Evolutionary conservation across 2,797 vertebrate species (phyloP), one percentile per base, ranked within the genome.

Genomic region (Gadopsis marmoratus): DNA sequence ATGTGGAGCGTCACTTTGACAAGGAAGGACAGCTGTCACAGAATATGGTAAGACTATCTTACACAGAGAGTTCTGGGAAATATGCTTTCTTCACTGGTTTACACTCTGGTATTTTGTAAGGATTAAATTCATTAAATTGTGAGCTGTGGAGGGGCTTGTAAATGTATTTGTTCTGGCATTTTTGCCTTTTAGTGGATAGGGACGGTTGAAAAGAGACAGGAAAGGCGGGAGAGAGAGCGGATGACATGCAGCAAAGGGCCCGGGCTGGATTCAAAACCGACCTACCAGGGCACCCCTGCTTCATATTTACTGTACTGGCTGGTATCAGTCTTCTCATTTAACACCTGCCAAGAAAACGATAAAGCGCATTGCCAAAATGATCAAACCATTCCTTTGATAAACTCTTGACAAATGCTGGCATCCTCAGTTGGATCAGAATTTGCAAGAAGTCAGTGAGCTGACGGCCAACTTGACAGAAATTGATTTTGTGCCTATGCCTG

Each of bases 1-100:
- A 99, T 8, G 93, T 97, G 88, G 98, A 99, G 84, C 96, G 96
- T n/a, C 95, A 98, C 87, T 95, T 97, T 85, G 68, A 88, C 0
- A 76, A 94, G n/a, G 84, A 93, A 0, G 94, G 95, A 21, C 86
- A 70, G 60, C 83, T 89, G 4, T 89, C 60, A 56, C 87, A 95
- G 91, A 94, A 88, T 77, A 86, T 73, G 94, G 95, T 96, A 92
- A 55, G 91, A 62, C 50, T 17, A 6, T 56, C 0, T 69, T 39
- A 21, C 19, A 41, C 9, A 80, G 60, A 39, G 10, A 11, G 10
- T 39, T 39, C 11, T 39, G 2, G 37, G 37, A 39, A 39, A 39
- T 39, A 39, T 11, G 10, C 37, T 39, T 11, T 39, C 37, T 39
- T 39, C 11, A 39, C 37, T 39, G 10, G 37, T 10, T 37, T 37